Base-by-base conservation (phyloP, 2,888 invertebrate species). In the Limnephilus auricula region DNA sequence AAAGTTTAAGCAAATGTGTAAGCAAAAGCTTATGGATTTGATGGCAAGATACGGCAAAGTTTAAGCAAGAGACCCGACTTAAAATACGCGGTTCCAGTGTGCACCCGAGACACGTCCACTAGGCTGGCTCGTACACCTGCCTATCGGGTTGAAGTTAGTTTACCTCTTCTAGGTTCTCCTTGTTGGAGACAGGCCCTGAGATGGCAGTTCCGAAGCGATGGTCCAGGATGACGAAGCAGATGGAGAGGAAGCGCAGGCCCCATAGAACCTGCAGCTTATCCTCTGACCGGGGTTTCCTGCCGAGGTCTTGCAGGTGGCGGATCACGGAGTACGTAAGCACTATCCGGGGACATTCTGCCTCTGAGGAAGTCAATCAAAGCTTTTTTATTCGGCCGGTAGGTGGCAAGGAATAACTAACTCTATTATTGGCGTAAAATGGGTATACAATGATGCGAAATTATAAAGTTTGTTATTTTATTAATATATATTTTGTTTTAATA, bases 221-320 rank as follows among this genome's bases (percentile, higher is more conserved):
- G 83, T 96, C 96, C 93, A 96, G 93, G 12, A 96, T 96, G 45
- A 97, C 95, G 40, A 96, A 94, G 92, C 96, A 95, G 92, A 97
- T 97, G 0, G 96, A 95, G 40, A 97, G 93, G 84, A 96, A 96
- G 87, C 96, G 95, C 45, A 97, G 95, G 0, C 97, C 97, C 93
- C 97, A 96, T n/a, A 97, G 94, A 4, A 96, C 95, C 90, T 95
- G 95, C n/a, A 96, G 88, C 0, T 95, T 95, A 37, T 94, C 94
- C 94, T 94, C 40, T 92, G 90, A 90, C 94, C 94, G 93, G 94
- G 95, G 91, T 93, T 93, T 92, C 94, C 94, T 79, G 94, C 94
- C 4, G 95, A 95, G 93, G 95, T 95, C 80, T 85, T 91, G 34
- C 93, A 92, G 31, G 30, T 94, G 87, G 13, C 93, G 89, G 31